Conservation (phyloP, 2,113 vertebrate genomes). For the Alligator mississippiensis region DNA sequence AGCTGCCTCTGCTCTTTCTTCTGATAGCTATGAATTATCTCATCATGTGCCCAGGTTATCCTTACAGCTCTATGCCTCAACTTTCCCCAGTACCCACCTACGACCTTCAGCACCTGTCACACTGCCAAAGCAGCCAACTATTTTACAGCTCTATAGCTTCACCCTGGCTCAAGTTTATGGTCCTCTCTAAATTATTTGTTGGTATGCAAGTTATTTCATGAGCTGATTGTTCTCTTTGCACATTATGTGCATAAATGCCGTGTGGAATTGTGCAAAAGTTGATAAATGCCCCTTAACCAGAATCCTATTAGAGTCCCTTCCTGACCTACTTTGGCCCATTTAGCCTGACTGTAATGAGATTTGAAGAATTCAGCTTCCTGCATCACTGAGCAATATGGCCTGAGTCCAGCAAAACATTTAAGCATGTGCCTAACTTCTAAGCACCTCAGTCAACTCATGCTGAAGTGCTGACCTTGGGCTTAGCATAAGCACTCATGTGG, state of each 20-base stretch:
- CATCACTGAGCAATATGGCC: background rate
- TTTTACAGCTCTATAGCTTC: accelerated
- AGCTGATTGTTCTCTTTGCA: background rate
- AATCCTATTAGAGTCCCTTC: background rate
- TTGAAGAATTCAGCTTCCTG: background rate
- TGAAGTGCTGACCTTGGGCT: background rate
- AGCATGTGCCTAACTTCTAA: background rate
- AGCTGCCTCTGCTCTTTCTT: background rate
- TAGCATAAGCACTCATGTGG: background rate
- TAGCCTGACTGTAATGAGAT: background rate
- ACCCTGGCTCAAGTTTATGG: background rate
- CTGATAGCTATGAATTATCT: background rate
- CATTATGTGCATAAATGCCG: background rate
- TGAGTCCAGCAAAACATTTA: background rate
- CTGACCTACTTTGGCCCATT: background rate
- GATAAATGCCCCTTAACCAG: background rate
- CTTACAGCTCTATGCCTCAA: background rate
- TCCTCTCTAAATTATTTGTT: background rate
- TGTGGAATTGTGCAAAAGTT: background rate
- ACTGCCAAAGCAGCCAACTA: background rate
- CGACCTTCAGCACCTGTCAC: background rate
- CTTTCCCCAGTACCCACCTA: background rate
- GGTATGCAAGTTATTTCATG: background rate
- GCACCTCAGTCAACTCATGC: background rate
- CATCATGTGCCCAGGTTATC: background rate